Evolutionary conservation across 2,113 vertebrate species (phyloP).

Genomic region (Tupaia chinensis): DNA sequence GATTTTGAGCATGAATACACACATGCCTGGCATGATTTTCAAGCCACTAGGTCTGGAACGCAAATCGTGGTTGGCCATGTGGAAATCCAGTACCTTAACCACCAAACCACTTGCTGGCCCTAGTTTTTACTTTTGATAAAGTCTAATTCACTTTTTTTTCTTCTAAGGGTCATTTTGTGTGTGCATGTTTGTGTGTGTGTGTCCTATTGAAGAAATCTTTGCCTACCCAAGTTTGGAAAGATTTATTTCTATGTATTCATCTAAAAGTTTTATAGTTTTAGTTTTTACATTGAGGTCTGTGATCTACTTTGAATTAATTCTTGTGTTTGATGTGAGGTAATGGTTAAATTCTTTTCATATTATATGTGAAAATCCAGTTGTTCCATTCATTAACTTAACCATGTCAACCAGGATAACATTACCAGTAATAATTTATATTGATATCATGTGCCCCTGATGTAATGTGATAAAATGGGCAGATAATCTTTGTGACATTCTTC

Average conservation of each 20-base stretch:
- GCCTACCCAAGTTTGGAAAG: neutral
- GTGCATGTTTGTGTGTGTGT: neutral
- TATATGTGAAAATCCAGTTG: neutral
- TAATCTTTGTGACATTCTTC: neutral
- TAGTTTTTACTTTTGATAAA: neutral
- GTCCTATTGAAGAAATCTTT: neutral
- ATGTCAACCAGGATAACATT: neutral
- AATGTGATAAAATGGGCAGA: neutral
- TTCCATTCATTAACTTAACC: neutral
- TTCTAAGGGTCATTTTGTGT: neutral
- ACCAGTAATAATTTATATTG: neutral
- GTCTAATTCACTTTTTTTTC: neutral
- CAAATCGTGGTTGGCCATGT: too few relatives aligned
- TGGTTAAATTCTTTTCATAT: neutral
- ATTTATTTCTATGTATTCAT: neutral
- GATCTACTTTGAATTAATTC: neutral
- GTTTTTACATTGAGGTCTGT: neutral
- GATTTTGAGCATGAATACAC: too few relatives aligned
- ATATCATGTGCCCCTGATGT: neutral
- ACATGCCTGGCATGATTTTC: too few relatives aligned
- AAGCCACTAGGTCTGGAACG: too few relatives aligned
- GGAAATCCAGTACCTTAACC: too few relatives aligned
- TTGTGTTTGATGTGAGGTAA: neutral
- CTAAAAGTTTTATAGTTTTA: neutral
- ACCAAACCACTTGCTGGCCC: too few relatives aligned